Base-by-base conservation (phyloP, 1,140 invertebrate species). In the Drosophila pseudoananassae region DNA sequence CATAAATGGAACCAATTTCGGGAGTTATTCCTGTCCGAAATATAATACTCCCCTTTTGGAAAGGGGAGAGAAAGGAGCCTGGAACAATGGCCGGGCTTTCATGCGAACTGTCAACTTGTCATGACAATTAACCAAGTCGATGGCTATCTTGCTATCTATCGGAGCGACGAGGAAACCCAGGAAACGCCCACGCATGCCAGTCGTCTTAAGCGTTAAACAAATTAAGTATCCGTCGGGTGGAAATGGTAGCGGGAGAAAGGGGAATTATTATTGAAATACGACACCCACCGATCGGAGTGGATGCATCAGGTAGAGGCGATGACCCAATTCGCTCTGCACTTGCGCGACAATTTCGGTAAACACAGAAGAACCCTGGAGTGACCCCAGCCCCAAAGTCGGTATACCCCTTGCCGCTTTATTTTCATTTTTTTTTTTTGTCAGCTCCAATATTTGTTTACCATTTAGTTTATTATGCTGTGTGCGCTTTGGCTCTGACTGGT, bases 51-150 rank as follows among this genome's bases (percentile, higher is more conserved):
- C 50, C 38, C 38, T n/a, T n/a, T 12, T 36, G 69, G 47, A 52
- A 54, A 49, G 52, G 54, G 50, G 15, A 7, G 25, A 51, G 54
- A 31, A 23, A 43, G 71, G 27, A 68, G 40, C 25, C 9, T 23
- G 25, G 12, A 78, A 87, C 83, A 87, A 87, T 87, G 83, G 65
- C 54, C 47, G 83, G 56, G 52, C 83, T 88, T 87, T 87, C 83
- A 87, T 88, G 83, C 76, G 78, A 87, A 87, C 84, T 87, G 83
- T 87, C 83, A 87, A 87, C 78, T 87, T 87, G 84, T 87, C 83
- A 87, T 43, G 75, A 87, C 78, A 87, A 87, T 87, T 87, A 87
- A 88, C 56, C 78, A 73, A 65, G 59, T 69, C 65, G 80, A 84
- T 84, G 75, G 77, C 75, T 83, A 82, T 76, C 81, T 79, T 58